phyloP scores from a whole-genome alignment of 2,888 invertebrate genomes.

The Conus canariensis region DNA sequence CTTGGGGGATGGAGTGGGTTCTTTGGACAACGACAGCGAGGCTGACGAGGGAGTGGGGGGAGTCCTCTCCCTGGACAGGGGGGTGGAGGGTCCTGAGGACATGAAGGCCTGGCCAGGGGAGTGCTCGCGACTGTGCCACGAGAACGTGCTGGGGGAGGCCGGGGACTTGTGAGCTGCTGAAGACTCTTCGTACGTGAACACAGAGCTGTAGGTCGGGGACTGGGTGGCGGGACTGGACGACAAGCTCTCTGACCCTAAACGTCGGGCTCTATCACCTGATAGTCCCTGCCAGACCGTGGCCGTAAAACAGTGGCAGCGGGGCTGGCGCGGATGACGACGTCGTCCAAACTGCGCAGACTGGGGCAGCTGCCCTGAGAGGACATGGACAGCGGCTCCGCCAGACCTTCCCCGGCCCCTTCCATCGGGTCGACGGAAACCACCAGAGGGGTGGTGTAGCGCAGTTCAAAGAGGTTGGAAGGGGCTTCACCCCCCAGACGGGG shows the following conservation, averaged over 20 bases:
- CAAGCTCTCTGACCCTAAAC: conserved; percentile 37
- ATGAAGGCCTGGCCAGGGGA: background rate
- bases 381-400: conserved; percentile 81
- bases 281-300: conserved; percentile 92
- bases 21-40: conserved; percentile 12
- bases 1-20: background rate
- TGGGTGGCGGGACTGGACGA: conserved; percentile 31
- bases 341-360: conserved; percentile 49
- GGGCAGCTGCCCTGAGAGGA: conserved; percentile 79
- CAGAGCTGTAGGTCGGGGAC: conserved; percentile 42
- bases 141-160: conserved; percentile 13
- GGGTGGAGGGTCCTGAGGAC: background rate
- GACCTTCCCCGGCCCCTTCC: conserved; percentile 48
- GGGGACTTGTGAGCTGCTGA: conserved; percentile 20
- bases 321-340: conserved; percentile 57
- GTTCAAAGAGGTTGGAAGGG: conserved; percentile 25
- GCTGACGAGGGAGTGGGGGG: background rate
- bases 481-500: conserved; percentile 25
- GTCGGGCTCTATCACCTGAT: conserved; percentile 75
- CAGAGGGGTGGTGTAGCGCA: conserved; percentile 51
- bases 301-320: conserved; percentile 86
- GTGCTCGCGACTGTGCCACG: conserved; percentile 34
- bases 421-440: conserved; percentile 62
- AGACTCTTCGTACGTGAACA: conserved; percentile 42
- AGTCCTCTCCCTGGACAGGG: conserved; percentile 7